Conservation (phyloP, 35 echinoderm and acorn worm species). For the Stichopus chloronotus region DNA sequence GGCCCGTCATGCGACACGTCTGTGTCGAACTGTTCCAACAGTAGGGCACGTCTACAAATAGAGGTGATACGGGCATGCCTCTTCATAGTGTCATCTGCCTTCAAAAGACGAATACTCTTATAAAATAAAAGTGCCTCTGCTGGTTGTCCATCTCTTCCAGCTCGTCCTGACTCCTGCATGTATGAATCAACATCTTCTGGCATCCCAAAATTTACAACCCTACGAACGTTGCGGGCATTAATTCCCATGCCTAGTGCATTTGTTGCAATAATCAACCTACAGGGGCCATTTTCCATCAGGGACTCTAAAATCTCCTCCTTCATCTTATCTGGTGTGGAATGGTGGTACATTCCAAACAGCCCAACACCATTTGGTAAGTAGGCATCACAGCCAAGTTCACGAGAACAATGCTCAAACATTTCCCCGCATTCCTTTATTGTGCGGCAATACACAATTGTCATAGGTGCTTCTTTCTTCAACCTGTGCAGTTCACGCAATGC, state of each 20-base stretch:
- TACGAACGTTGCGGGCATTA: neutral
- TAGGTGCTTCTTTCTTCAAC: neutral
- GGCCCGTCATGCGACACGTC: neutral
- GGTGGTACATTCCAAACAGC: conserved; percentile 21
- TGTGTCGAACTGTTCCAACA: conserved; percentile 8
- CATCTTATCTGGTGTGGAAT: conserved; percentile 21
- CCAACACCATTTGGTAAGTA: neutral
- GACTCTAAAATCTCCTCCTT: conserved; percentile 10
- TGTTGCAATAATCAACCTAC: conserved; percentile 22
- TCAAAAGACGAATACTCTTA: conserved; percentile 31
- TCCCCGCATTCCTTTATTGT: conserved; percentile 23
- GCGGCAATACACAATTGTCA: conserved; percentile 21
- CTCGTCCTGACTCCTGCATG: neutral
- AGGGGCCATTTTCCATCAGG: neutral
- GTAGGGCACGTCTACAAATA: neutral
- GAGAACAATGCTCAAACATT: neutral
- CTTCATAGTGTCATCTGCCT: conserved; percentile 22
- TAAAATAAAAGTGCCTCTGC: neutral
- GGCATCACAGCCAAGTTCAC: conserved; percentile 3
- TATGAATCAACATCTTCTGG: conserved; percentile 5
- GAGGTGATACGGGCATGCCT: neutral
- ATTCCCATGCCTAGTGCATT: conserved; percentile 19
- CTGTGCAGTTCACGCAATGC: neutral
- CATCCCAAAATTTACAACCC: conserved; percentile 2
- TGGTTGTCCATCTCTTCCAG: conserved; percentile 23